These are phyloP conservation scores for Centruroides sculpturatus DNA, from an alignment of 1,140 invertebrate genomes.

Conservation along the genomic window DNA sequence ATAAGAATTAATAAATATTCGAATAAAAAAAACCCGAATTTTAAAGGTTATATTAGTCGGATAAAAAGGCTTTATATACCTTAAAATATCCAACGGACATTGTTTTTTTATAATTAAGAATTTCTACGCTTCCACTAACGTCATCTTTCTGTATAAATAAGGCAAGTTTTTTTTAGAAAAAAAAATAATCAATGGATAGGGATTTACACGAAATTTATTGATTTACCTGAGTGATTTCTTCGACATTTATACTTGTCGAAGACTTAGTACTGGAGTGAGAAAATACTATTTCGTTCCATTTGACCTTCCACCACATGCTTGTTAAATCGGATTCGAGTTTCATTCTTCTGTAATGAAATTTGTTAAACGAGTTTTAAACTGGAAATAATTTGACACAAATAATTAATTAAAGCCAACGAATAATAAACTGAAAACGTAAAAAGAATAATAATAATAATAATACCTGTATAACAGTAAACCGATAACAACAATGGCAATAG, in stretches of 20 bases:
- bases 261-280: neutral
- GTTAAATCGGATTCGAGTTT: constrained; percentile 61
- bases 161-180: neutral
- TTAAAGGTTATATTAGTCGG: too few relatives aligned
- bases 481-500: neutral
- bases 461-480: too few relatives aligned
- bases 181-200: neutral
- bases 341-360: constrained; percentile 43
- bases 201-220: too few relatives aligned
- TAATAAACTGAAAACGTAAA: too few relatives aligned
- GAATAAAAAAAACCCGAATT: too few relatives aligned
- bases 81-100: neutral
- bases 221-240: neutral
- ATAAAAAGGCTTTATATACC: too few relatives aligned
- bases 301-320: constrained; percentile 66
- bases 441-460: too few relatives aligned
- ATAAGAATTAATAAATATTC: too few relatives aligned
- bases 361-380: neutral
- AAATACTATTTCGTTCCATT: constrained; percentile 44
- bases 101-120: neutral
- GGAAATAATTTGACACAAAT: too few relatives aligned
- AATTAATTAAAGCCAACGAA: too few relatives aligned
- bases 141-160: neutral
- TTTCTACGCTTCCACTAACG: neutral
- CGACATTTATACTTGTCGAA: neutral